These are phyloP conservation scores for Pseudochromis fuscus DNA, from an alignment of 2,797 vertebrate species.

Conservation along the genomic window DNA sequence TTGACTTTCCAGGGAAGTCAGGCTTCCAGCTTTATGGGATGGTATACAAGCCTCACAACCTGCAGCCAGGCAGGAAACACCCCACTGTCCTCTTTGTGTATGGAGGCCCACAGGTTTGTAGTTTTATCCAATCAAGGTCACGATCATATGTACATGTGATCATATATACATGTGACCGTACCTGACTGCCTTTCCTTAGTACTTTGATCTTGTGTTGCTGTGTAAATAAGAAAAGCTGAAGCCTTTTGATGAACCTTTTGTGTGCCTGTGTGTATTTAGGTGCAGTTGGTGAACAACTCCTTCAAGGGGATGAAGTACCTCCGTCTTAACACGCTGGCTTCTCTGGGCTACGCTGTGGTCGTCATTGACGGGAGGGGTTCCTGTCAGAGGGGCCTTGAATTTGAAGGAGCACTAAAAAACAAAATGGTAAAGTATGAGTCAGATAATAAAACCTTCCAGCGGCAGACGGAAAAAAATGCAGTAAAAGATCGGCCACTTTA, in stretches of 20 bases:
- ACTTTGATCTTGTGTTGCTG: not conserved
- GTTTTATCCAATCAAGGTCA: not conserved
- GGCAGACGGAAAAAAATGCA: not conserved
- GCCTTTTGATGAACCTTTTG: not conserved
- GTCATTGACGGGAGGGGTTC: slow-evolving; percentile 97
- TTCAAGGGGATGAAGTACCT: slow-evolving; percentile 98
- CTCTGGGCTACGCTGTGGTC: slow-evolving; percentile 95
- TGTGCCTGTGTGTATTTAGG: slow-evolving; percentile 78
- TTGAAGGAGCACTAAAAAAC: slow-evolving; percentile 97
- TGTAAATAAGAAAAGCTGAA: not conserved
- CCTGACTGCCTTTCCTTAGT: not conserved
- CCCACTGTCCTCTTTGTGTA: slow-evolving; percentile 97
- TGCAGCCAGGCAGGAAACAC: slow-evolving; percentile 93
- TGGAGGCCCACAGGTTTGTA: slow-evolving; percentile 94
- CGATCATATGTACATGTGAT: too few relatives aligned
- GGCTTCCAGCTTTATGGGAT: slow-evolving; percentile 95
- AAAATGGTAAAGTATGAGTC: slow-evolving; percentile 89
- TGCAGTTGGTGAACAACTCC: slow-evolving; percentile 98
- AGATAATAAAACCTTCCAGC: not conserved
- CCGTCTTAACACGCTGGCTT: slow-evolving; percentile 94
- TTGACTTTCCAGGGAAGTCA: slow-evolving; percentile 91
- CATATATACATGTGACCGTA: too few relatives aligned
- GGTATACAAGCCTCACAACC: slow-evolving; percentile 95
- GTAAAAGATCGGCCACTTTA: not conserved
- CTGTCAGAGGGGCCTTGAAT: slow-evolving; percentile 94